Evolutionary conservation across 2,797 vertebrate genomes (phyloP).

Genomic region (Malacoctenus gilli): DNA sequence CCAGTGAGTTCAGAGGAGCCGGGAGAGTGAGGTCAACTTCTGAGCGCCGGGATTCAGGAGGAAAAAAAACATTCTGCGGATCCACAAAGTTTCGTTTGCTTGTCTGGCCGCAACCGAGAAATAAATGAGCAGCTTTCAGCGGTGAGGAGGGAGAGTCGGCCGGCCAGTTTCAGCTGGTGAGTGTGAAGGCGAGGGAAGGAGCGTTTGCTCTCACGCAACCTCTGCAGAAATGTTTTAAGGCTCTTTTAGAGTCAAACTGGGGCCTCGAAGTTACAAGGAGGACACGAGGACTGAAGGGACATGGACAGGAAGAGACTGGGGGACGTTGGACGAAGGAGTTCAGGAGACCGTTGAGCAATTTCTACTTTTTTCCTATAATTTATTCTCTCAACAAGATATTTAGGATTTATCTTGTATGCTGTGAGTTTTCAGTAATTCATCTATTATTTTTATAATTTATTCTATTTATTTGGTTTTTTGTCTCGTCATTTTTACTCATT

Average conservation of each 20-base stretch:
- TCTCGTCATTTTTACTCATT: no score
- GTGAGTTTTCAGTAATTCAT: no score
- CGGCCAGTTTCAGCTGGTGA: not conserved
- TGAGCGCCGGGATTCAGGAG: slow-evolving; percentile 12
- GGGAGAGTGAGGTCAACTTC: slow-evolving; percentile 40
- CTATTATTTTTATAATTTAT: no score
- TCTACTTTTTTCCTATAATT: no score
- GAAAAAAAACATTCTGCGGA: slow-evolving; percentile 11
- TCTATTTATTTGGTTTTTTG: no score
- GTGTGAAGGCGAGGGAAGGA: not conserved
- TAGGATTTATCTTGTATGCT: no score
- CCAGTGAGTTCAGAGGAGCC: slow-evolving; percentile 32
- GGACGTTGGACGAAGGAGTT: no score
- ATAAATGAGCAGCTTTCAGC: not conserved
- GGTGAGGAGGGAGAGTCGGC: not conserved
- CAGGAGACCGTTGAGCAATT: no score
- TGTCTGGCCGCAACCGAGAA: not conserved
- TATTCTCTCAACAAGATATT: no score
- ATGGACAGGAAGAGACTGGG: no score
- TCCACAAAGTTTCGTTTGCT: slow-evolving; percentile 30
- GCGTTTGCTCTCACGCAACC: not conserved
- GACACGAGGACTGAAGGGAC: no score
- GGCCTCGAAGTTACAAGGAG: no score
- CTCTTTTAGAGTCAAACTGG: not conserved
- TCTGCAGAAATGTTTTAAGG: not conserved